phyloP scores from a whole-genome alignment of 1,140 invertebrate genomes.

The Bombus superbus region DNA sequence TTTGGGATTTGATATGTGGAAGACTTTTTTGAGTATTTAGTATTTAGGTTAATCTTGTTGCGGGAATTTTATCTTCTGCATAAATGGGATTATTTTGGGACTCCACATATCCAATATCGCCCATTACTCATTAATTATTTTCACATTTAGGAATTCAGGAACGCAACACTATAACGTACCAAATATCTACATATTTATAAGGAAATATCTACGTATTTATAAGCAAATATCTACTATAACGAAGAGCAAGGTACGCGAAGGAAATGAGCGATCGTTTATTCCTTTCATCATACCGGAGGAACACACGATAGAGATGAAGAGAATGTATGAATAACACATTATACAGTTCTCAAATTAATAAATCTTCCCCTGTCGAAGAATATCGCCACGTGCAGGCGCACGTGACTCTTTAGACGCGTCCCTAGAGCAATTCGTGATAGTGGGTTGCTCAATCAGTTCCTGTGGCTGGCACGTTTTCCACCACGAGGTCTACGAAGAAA shows the following conservation, averaged over 20 bases:
- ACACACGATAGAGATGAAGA: not conserved
- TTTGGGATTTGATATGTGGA: no score
- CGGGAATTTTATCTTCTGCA: no score
- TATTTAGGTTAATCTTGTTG: no score
- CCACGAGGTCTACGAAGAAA: slow-evolving; percentile 19
- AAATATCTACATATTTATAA: not conserved
- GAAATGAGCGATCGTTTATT: not conserved
- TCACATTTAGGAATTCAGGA: not conserved
- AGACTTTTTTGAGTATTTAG: no score
- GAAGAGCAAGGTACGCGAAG: no score
- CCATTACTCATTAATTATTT: not conserved
- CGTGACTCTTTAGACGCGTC: slow-evolving; percentile 15
- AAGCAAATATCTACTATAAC: no score
- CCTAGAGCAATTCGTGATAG: slow-evolving; percentile 18
- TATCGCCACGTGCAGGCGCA: slow-evolving; percentile 21
- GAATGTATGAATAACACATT: not conserved
- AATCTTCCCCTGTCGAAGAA: slow-evolving; percentile 9
- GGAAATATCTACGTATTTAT: no score
- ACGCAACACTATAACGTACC: not conserved
- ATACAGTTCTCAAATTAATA: slow-evolving; percentile 19
- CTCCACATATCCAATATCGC: not conserved
- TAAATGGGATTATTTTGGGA: not conserved
- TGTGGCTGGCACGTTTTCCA: slow-evolving; percentile 28
- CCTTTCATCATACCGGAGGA: not conserved
- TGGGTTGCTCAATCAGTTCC: slow-evolving; percentile 26